These are phyloP conservation scores for Scaptodrosophila lebanonensis DNA, from an alignment of 1,140 invertebrate species.

Conservation along the genomic window DNA sequence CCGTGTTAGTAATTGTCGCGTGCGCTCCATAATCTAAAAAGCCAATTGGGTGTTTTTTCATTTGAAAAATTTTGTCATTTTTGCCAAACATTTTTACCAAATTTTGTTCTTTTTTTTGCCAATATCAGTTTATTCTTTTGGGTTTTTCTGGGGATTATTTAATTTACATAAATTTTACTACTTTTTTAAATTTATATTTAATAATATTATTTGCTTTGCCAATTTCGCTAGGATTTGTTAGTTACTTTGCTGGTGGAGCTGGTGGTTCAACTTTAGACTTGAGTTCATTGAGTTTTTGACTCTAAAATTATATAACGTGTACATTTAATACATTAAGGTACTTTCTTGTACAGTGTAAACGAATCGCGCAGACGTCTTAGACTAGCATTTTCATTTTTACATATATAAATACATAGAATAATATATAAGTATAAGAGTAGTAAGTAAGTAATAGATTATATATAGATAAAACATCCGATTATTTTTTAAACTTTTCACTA, in stretches of 20 bases:
- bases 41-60: too few relatives aligned
- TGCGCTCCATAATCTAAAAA: slow-evolving; percentile 18
- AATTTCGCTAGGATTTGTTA: slow-evolving; percentile 29
- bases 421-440: slow-evolving; percentile 47
- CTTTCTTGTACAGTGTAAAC: slow-evolving; percentile 38
- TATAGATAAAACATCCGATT: slow-evolving; percentile 38
- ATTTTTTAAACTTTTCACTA: slow-evolving; percentile 33
- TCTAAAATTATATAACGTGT: slow-evolving; percentile 64
- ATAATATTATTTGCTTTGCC: slow-evolving; percentile 36
- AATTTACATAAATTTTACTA: slow-evolving; percentile 45
- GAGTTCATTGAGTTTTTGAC: slow-evolving; percentile 39
- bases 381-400: slow-evolving; percentile 54
- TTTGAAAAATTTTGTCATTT: too few relatives aligned
- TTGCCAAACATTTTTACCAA: slow-evolving; percentile 49
- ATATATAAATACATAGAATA: slow-evolving; percentile 32
- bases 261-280: slow-evolving; percentile 72
- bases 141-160: slow-evolving; percentile 31
- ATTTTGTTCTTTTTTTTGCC: slow-evolving; percentile 46
- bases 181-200: slow-evolving; percentile 9
- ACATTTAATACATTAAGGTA: slow-evolving; percentile 60
- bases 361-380: slow-evolving; percentile 47
- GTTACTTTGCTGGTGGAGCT: slow-evolving; percentile 3
- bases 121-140: slow-evolving; percentile 23
- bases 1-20: too few relatives aligned
- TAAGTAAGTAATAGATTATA: slow-evolving; percentile 37